Evolutionary conservation across 2,888 invertebrate genomes (phyloP).

Genomic region (Eurytoma adleriae): DNA sequence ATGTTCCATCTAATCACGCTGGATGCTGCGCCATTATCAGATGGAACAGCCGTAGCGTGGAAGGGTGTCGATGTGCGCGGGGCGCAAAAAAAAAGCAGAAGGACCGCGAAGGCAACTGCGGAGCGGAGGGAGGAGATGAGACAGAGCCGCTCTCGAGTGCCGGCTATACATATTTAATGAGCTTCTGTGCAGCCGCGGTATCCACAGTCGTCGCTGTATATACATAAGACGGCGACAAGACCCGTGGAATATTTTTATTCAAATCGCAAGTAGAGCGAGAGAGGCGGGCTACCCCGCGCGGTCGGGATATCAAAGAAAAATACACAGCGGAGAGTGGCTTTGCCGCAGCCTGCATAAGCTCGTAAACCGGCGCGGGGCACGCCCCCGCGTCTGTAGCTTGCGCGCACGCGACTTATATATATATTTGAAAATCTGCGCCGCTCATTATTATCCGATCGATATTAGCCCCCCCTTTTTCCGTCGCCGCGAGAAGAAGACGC

Average conservation of each 20-base stretch:
- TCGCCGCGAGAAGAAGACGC: neutral
- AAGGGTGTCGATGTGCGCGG: slow-evolving; percentile 29
- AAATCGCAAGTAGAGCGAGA: slow-evolving; percentile 55
- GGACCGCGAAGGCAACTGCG: slow-evolving; percentile 45
- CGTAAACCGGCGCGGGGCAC: slow-evolving; percentile 64
- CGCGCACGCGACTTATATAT: slow-evolving; percentile 57
- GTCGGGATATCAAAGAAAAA: slow-evolving; percentile 74
- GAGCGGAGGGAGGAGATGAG: too few relatives aligned
- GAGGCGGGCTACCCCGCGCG: slow-evolving; percentile 26
- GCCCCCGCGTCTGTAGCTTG: neutral
- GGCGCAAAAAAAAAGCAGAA: slow-evolving; percentile 45
- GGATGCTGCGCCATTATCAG: slow-evolving; percentile 61
- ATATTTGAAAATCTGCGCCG: slow-evolving; percentile 70
- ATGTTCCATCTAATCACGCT: slow-evolving; percentile 71
- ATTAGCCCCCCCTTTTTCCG: slow-evolving; percentile 35
- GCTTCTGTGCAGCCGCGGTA: slow-evolving; percentile 60
- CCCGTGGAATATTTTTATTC: slow-evolving; percentile 62
- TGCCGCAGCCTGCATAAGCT: slow-evolving; percentile 72
- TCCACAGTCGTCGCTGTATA: slow-evolving; percentile 18
- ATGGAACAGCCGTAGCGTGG: slow-evolving; percentile 21
- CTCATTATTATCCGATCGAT: slow-evolving; percentile 71
- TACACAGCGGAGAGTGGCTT: slow-evolving; percentile 68
- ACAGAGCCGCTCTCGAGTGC: slow-evolving; percentile 50
- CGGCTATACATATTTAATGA: slow-evolving; percentile 76
- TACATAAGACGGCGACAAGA: slow-evolving; percentile 56